Conservation (phyloP, 2,797 vertebrate genomes). For the Moxostoma hubbsi region DNA sequence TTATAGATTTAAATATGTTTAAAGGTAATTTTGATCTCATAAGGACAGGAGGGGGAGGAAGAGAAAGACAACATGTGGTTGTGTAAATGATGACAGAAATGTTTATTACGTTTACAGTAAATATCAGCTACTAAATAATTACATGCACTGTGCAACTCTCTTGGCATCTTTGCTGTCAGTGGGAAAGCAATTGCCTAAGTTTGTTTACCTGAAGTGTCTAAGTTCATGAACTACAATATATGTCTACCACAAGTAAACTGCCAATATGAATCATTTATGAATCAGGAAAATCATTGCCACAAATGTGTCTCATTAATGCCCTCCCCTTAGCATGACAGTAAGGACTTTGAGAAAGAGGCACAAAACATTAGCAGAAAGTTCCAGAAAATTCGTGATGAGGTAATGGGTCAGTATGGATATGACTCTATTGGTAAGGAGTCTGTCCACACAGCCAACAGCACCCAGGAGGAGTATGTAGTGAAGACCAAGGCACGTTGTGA, state of each 20-base stretch:
- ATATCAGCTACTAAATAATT: not conserved
- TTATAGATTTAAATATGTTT: no score
- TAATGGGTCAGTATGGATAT: slow-evolving; percentile 77
- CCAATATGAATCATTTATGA: not conserved
- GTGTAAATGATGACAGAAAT: no score
- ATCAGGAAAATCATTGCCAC: not conserved
- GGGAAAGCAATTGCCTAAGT: not conserved
- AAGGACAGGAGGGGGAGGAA: no score
- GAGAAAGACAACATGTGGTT: no score
- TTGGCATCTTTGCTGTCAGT: not conserved
- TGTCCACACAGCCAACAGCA: slow-evolving; percentile 57
- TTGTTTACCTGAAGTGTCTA: not conserved
- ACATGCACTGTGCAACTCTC: not conserved
- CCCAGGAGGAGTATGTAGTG: slow-evolving; percentile 78
- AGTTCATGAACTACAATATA: not conserved
- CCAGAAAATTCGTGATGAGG: slow-evolving; percentile 76
- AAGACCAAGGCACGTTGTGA: slow-evolving; percentile 84
- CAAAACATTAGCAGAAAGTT: slow-evolving; percentile 71
- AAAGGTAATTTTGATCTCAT: no score
- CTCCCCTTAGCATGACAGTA: slow-evolving; percentile 68
- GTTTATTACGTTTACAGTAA: no score
- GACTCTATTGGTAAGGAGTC: slow-evolving; percentile 22
- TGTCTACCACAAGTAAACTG: not conserved
- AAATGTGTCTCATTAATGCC: not conserved
- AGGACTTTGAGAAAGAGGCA: slow-evolving; percentile 66